Conservation (phyloP, 2,797 vertebrate genomes). For the Poeciliopsis infans region DNA sequence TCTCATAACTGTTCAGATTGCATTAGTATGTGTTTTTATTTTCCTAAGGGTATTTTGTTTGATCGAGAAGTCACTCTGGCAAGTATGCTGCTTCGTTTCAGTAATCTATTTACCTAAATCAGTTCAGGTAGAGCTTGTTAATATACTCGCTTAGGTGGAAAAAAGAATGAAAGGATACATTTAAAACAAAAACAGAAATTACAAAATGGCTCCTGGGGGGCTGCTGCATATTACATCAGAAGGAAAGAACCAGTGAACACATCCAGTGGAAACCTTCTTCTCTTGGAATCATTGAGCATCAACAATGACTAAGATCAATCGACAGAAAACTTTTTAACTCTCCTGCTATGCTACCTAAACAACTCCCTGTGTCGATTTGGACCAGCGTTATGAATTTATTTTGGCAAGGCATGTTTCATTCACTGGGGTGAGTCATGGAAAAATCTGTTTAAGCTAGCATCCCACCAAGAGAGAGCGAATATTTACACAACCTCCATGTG, state of each 20-base stretch:
- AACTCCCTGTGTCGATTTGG: constrained; percentile 34
- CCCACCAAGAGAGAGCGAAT: constrained; percentile 75
- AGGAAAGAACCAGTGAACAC: constrained; percentile 59
- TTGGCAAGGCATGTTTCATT: constrained; percentile 67
- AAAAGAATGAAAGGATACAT: neutral
- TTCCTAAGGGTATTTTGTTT: constrained; percentile 15
- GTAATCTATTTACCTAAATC: constrained; percentile 28
- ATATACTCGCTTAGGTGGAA: neutral
- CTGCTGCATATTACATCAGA: constrained; percentile 62
- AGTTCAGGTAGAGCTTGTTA: neutral
- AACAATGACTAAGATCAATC: constrained; percentile 51
- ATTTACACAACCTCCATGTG: constrained; percentile 73
- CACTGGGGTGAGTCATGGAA: constrained; percentile 71
- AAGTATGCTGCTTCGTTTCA: constrained; percentile 33
- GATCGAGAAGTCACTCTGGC: constrained; percentile 27
- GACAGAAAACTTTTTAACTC: constrained; percentile 36
- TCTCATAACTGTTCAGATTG: neutral
- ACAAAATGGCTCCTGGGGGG: constrained; percentile 38
- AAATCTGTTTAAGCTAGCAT: constrained; percentile 68
- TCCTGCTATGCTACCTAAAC: constrained; percentile 49
- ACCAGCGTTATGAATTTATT: constrained; percentile 60
- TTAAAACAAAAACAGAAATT: constrained; percentile 32
- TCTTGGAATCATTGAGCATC: constrained; percentile 35
- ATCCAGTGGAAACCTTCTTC: constrained; percentile 53
- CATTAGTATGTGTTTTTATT: neutral